phyloP scores from a whole-genome alignment of 2,797 vertebrate species.

The Amblyopsis hoosieri region DNA sequence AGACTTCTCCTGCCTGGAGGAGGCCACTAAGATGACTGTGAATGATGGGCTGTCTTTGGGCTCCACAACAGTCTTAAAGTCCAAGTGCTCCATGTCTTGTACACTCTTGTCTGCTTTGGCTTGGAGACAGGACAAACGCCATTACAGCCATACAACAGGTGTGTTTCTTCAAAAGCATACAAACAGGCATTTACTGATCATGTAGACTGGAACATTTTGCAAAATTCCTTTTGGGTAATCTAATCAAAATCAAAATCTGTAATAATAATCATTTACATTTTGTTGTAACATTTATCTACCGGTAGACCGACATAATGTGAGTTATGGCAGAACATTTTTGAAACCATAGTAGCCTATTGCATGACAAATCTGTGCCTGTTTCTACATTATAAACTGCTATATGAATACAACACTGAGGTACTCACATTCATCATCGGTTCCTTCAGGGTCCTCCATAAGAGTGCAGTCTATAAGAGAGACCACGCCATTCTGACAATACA shows the following conservation, averaged over 20 bases:
- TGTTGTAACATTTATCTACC: neutral
- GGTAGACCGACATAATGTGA: neutral
- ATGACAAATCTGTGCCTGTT: neutral
- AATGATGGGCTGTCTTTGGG: conserved; percentile 90
- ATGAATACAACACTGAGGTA: conserved; percentile 13
- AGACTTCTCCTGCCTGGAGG: conserved; percentile 93
- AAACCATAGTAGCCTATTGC: neutral
- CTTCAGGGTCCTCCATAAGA: conserved; percentile 92
- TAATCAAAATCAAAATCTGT: no score
- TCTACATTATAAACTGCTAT: neutral
- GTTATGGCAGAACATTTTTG: no score
- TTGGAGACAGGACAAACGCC: conserved; percentile 43
- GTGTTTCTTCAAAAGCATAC: no score
- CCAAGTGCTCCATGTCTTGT: conserved; percentile 90
- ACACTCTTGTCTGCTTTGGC: conserved; percentile 80
- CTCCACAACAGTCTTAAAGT: conserved; percentile 96
- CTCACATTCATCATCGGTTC: conserved; percentile 91
- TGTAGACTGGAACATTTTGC: no score
- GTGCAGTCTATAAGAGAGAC: conserved; percentile 97
- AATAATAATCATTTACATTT: no score
- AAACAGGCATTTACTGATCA: no score
- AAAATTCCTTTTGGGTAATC: no score
- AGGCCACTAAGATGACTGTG: conserved; percentile 93
- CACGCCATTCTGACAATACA: conserved; percentile 86
- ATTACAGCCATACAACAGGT: neutral